phyloP scores from a whole-genome alignment of 1,140 invertebrate species.

The Diplogasteroides magnus region DNA sequence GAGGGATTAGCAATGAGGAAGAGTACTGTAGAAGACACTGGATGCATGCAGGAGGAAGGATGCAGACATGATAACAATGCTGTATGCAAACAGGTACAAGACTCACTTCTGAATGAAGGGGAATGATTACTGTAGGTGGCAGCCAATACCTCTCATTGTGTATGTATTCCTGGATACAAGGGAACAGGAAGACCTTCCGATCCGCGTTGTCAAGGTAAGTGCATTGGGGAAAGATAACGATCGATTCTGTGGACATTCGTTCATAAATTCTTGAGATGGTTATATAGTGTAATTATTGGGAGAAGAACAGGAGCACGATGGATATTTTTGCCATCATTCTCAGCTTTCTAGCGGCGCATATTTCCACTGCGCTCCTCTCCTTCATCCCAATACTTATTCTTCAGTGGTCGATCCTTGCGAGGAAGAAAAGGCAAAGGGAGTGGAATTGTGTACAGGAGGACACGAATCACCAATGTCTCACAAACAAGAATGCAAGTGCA shows the following conservation, averaged over 20 bases:
- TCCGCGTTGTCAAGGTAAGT: not conserved
- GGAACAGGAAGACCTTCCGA: not conserved
- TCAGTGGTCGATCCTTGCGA: not conserved
- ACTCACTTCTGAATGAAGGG: too few species aligned
- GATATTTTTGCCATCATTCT: too few species aligned
- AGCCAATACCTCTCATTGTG: not conserved
- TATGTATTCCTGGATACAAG: not conserved
- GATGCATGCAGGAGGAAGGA: not conserved
- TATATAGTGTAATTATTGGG: too few species aligned
- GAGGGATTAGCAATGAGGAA: too few species aligned
- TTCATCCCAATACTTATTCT: too few species aligned
- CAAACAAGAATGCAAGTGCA: not conserved
- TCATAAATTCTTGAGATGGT: not conserved
- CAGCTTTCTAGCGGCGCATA: too few species aligned
- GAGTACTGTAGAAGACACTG: not conserved
- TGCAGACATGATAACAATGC: not conserved
- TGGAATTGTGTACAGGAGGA: not conserved
- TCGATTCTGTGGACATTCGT: not conserved
- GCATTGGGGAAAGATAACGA: not conserved
- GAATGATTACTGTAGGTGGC: too few species aligned
- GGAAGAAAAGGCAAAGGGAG: not conserved
- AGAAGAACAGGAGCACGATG: too few species aligned
- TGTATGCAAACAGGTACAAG: not conserved
- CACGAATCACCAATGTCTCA: not conserved
- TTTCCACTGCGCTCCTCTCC: too few species aligned